Conservation (phyloP, 1,140 invertebrate genomes). For the Wiebesia pumilae region DNA sequence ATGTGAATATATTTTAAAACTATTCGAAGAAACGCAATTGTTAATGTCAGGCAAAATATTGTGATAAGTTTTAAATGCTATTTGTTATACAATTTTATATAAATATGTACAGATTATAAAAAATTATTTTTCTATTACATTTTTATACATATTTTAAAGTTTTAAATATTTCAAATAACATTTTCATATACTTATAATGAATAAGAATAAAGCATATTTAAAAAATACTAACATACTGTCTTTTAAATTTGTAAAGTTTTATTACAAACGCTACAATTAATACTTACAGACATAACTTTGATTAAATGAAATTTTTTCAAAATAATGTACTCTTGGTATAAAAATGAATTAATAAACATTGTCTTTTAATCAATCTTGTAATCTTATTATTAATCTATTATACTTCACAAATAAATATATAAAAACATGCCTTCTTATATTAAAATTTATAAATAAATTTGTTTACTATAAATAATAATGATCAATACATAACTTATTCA, state of each 20-base stretch:
- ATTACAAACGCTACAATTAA: background rate
- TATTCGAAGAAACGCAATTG: too few species aligned
- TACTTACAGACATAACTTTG: too few species aligned
- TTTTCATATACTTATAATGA: background rate
- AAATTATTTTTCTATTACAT: background rate
- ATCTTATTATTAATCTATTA: background rate
- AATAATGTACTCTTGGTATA: too few species aligned
- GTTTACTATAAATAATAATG: background rate
- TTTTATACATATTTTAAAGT: background rate
- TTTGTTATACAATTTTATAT: background rate
- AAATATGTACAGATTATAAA: background rate
- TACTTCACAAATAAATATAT: constrained; percentile 33
- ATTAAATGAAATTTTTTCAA: too few species aligned
- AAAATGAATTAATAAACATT: background rate
- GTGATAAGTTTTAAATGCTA: too few species aligned
- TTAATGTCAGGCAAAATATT: too few species aligned
- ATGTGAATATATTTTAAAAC: background rate
- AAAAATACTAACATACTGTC: background rate
- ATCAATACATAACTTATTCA: background rate
- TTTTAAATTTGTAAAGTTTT: background rate
- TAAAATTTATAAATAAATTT: constrained; percentile 18
- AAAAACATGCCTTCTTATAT: background rate
- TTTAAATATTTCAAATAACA: background rate
- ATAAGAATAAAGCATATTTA: background rate
- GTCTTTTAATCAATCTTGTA: background rate